Evolutionary conservation across 2,888 invertebrate species (phyloP).

Genomic region (Platerodrilus igneus): DNA sequence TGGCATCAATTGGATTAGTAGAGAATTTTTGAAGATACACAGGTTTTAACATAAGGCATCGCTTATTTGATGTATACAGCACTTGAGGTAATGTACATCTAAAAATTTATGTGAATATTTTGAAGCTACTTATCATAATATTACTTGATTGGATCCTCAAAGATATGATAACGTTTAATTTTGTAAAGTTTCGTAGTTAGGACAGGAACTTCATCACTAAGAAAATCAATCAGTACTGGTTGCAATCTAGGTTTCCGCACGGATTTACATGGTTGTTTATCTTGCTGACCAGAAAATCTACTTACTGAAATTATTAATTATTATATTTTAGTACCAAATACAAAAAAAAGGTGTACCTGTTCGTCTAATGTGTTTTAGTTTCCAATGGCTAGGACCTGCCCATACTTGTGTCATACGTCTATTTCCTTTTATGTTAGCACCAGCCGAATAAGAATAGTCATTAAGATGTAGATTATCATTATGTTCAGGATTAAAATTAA

Average conservation of each 20-base stretch:
- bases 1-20: conserved; percentile 1
- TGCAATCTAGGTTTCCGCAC: conserved; percentile 6
- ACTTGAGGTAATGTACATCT: conserved; percentile 22
- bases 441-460: conserved; percentile 67
- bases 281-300: conserved; percentile 24
- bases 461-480: conserved; percentile 48
- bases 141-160: conserved; percentile 9
- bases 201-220: background rate
- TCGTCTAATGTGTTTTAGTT: conserved; percentile 52
- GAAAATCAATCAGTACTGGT: conserved; percentile 10
- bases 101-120: conserved; percentile 3
- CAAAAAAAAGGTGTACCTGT: conserved; percentile 15
- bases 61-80: background rate
- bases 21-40: conserved; percentile 13
- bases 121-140: background rate
- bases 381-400: conserved; percentile 85
- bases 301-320: conserved; percentile 32
- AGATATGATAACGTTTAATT: conserved; percentile 5
- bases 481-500: conserved; percentile 56
- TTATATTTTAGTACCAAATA: conserved; percentile 1
- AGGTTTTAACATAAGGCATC: conserved; percentile 13
- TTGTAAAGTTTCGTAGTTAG: conserved; percentile 8
- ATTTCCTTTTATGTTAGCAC: conserved; percentile 49
- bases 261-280: conserved; percentile 9
- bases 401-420: conserved; percentile 51